Evolutionary conservation across 2,888 invertebrate species (phyloP).

Genomic region (Leptothorax acervorum): DNA sequence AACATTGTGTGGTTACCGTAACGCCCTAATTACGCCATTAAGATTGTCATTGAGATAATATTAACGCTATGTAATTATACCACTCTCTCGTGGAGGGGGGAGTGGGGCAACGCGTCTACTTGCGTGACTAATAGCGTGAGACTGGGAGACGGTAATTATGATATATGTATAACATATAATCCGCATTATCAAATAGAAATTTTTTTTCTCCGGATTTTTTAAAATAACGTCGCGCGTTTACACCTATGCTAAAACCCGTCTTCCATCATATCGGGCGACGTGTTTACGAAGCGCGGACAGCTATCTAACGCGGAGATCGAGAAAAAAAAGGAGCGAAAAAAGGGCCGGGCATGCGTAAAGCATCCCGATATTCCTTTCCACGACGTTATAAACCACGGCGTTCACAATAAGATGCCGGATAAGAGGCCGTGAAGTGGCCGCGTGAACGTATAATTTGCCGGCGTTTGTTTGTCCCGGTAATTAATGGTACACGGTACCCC

Average conservation of each 20-base stretch:
- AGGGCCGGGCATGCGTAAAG: conserved; percentile 36
- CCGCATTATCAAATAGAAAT: conserved; percentile 27
- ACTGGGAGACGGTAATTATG: conserved; percentile 7
- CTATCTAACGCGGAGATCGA: conserved; percentile 41
- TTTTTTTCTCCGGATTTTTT: neutral
- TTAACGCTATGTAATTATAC: conserved; percentile 35
- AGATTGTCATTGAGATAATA: conserved; percentile 46
- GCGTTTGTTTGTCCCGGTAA: conserved; percentile 69
- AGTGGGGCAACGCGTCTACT: neutral
- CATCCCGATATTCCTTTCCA: conserved; percentile 35
- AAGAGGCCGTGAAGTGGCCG: conserved; percentile 52
- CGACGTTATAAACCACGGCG: conserved; percentile 60
- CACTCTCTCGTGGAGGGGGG: neutral
- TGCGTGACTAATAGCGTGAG: conserved; percentile 24
- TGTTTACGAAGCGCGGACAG: conserved; percentile 44
- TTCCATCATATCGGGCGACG: conserved; percentile 16
- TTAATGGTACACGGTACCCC: conserved; percentile 61
- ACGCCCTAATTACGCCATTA: conserved; percentile 39
- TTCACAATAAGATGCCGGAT: conserved; percentile 62
- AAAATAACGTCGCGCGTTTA: conserved; percentile 37
- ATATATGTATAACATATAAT: conserved; percentile 10
- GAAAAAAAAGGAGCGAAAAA: conserved; percentile 43
- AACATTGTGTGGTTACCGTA: neutral
- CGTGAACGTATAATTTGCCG: conserved; percentile 63
- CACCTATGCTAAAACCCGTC: conserved; percentile 48